phyloP scores from a whole-genome alignment of 1,140 invertebrate genomes.

The Drosophila serrata region DNA sequence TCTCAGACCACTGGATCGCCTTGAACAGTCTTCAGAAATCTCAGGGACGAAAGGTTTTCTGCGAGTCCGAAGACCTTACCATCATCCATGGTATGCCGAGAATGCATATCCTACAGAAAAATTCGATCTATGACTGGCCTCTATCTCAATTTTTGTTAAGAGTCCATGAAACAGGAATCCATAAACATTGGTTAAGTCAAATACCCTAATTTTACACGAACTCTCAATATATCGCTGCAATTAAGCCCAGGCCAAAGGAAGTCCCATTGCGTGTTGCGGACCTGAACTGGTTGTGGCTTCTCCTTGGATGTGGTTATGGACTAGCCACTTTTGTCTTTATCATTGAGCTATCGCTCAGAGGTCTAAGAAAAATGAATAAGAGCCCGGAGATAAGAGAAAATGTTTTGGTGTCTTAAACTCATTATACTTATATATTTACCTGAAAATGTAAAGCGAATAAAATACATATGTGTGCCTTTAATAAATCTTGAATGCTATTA shows the following conservation, averaged over 20 bases:
- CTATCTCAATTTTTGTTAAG: neutral
- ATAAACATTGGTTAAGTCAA: neutral
- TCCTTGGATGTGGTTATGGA: slow-evolving; percentile 21
- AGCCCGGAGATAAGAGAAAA: too few species aligned
- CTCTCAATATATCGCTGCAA: neutral
- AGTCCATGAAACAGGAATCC: slow-evolving; percentile 2
- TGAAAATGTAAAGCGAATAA: neutral
- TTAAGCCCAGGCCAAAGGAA: neutral
- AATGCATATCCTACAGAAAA: neutral
- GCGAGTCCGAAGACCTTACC: neutral
- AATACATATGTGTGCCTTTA: neutral
- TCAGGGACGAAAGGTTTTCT: neutral
- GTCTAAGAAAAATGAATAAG: neutral
- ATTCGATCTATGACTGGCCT: slow-evolving; percentile 18
- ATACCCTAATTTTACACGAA: neutral
- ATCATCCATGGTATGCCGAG: neutral
- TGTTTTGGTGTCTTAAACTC: neutral
- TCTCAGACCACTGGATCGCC: neutral
- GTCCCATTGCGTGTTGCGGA: slow-evolving; percentile 2
- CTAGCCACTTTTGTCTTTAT: slow-evolving; percentile 24
- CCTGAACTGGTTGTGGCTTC: slow-evolving; percentile 20
- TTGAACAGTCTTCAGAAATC: neutral
- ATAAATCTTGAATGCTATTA: neutral
- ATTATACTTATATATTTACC: too few species aligned
- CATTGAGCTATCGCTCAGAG: neutral